A percentile compares a stretch with the other conserved stretches of the same genome.
These are phyloP conservation scores for Philonicus albiceps DNA, from an alignment of 2,888 invertebrate species.

Conservation along the genomic window DNA sequence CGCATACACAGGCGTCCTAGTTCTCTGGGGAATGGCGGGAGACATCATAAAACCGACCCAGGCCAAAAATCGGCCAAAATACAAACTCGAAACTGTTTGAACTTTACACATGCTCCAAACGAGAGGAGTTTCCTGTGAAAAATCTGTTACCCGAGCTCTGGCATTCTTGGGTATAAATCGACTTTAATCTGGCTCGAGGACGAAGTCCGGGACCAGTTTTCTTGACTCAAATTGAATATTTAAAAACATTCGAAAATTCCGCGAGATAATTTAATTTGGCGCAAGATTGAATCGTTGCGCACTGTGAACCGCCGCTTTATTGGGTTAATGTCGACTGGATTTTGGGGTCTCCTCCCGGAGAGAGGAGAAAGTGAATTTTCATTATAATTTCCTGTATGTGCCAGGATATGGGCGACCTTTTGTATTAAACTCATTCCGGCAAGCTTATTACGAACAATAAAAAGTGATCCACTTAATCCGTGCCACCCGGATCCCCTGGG, in stretches of 20 bases:
- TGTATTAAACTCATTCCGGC: slow-evolving; percentile 28
- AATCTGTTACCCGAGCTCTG: not conserved
- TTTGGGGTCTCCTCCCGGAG: not conserved
- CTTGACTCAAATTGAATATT: not conserved
- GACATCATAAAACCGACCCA: not conserved
- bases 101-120: slow-evolving; percentile 1
- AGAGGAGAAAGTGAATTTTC: slow-evolving; percentile 9
- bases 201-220: not conserved
- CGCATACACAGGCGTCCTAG: not conserved
- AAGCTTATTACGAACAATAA: slow-evolving; percentile 36
- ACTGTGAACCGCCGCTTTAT: not conserved
- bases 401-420: slow-evolving; percentile 24
- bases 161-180: not conserved
- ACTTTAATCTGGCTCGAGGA: slow-evolving; percentile 1
- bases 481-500: slow-evolving; percentile 17
- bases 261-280: slow-evolving; percentile 23
- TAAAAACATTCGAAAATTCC: slow-evolving; percentile 16
- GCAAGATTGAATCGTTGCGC: not conserved
- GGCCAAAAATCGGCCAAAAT: slow-evolving; percentile 1
- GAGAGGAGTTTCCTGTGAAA: slow-evolving; percentile 6
- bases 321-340: slow-evolving; percentile 7
- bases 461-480: slow-evolving; percentile 36
- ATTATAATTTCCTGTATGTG: slow-evolving; percentile 13
- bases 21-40: not conserved
- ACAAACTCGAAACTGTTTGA: not conserved